Evolutionary conservation across 2,888 invertebrate species (phyloP), one percentile per base, ranked within the genome.

Genomic region (Tetrapedia diversipes): DNA sequence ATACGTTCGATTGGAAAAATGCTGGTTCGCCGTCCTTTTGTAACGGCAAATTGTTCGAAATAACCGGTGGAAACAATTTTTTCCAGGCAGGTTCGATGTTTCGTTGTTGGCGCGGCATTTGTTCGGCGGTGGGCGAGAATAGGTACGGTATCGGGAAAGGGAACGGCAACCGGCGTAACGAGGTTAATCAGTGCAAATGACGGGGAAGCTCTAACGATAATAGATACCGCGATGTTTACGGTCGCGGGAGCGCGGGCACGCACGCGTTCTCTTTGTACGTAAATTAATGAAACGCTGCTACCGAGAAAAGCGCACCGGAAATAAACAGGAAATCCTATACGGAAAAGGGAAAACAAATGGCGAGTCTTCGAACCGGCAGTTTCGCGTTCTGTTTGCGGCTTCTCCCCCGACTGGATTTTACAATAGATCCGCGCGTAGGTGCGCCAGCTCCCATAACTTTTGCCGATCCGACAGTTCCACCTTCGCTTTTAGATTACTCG

Each of bases 221-320:
- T 51, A 43, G 57, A 67, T 53, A n/a, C 19, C 47, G 34, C 22
- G 66, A 47, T 39, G 49, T 64, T 37, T 41, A 47, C 41, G 14
- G 11, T n/a, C 47, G 45, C 59, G 14, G 19, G 32, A 14, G 11
- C 34, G 34, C 34, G 8, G 14, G 10, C 22, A 14, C 8, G 27
- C 19, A 10, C 37, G 24, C 24, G 7, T 22, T 43, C 16, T 14
- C 47, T 75, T 81, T 74, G 69, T 59, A 53, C 45, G 27, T 32
- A 54, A 81, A 78, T 81, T 78, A 70, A 75, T 34, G 49, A 64
- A 45, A 54, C 60, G 43, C 14, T 29, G 32, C 51, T n/a, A n/a
- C 27, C 19, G 57, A 34, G 47, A 29, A 45, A 68, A 53, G 16
- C 14, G 2, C n/a, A 22, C n/a, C 65, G 61, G 59, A 53, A 68